Evolutionary conservation across 1,140 invertebrate species (phyloP), one percentile per base, ranked within the genome.

Genomic region (Diuraphis noxia): DNA sequence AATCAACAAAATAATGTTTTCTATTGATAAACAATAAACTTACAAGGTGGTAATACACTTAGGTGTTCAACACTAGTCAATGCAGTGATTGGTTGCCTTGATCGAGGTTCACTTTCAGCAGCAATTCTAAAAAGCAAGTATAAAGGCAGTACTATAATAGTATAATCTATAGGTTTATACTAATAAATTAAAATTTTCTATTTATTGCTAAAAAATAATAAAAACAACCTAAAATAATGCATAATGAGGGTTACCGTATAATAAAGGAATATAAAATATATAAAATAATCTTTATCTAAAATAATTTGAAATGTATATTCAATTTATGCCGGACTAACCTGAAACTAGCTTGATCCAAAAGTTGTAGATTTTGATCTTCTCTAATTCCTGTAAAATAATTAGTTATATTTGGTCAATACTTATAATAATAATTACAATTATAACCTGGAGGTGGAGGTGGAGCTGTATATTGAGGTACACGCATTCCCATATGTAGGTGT

Each of bases 401-500:
- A 88, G 6, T 87, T 41, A 88, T 40, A 63, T 41, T 41, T n/a
- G 30, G 13, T 63, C 30, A 34, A 36, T 9, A 86, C 19, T 87
- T 87, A 56, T 25, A 49, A 52, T 86, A 86, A n/a, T 49, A 52
- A 87, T 5, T 86, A 52, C 52, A 17, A 52, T 52, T 79, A 17
- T 91, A 40, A 91, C 89, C 77, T 36, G 21, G 41, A 82, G 92
- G 92, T 40, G 88, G 91, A 63, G 92, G 91, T 84, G 92, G 92
- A 84, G 92, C 92, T 40, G 38, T 84, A 43, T 92, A 92, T 34
- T 92, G 92, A 52, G 92, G 92, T 49, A 91, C 91, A 86, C 91
- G 72, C 85, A 92, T 81, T 46, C 34, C 82, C 25, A 52, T 84
- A 92, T 88, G 79, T 77, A 79, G 21, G n/a, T 89, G 89, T 72